Base-by-base conservation (phyloP, 2,888 invertebrate species). In the Anticlea derivata region DNA sequence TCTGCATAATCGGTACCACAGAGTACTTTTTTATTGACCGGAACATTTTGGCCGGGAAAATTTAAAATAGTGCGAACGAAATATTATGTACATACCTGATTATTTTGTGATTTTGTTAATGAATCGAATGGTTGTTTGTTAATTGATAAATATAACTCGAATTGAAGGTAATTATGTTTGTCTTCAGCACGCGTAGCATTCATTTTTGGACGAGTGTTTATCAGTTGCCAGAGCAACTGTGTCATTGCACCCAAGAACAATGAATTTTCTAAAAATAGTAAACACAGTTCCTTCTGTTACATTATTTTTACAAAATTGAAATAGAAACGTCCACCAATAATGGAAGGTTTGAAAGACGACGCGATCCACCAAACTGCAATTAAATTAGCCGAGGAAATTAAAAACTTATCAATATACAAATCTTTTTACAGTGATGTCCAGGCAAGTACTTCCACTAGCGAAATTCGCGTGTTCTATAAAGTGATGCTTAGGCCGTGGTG, bases 321-420 rank as follows among this genome's bases (percentile, higher is more conserved):
- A 70, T 66, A 72, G 30, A 65, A 62, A 62, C 55, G 58, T 66
- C 69, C 52, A 65, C 55, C 67, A 66, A 49, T 60, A 60, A 92
- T 92, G 92, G 92, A 92, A 61, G 85, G 87, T 47, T 74, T 90
- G 59, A 91, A 91, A 63, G 93, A 94, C 60, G 92, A 92, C 67
- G 91, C 92, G 57, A 93, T 96, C 61, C 94, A 96, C 70, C 93
- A 94, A 60, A 94, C 95, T 41, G 95, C 96, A 10, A 81, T 94
- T 55, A 96, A 95, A 86, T 91, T 97, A 68, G 94, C 96, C n/a
- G 93, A 94, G 55, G 95, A 96, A 78, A 93, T 97, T 54, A 94
- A 95, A 80, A 92, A 92, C 61, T 93, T 95, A 74, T 92, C 94
- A 29, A 93, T 94, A 63, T 97, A 96, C 70, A 93, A 94, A 78